Conservation (phyloP, 2,797 vertebrate species). For the Enteromius unitaeniatus region DNA sequence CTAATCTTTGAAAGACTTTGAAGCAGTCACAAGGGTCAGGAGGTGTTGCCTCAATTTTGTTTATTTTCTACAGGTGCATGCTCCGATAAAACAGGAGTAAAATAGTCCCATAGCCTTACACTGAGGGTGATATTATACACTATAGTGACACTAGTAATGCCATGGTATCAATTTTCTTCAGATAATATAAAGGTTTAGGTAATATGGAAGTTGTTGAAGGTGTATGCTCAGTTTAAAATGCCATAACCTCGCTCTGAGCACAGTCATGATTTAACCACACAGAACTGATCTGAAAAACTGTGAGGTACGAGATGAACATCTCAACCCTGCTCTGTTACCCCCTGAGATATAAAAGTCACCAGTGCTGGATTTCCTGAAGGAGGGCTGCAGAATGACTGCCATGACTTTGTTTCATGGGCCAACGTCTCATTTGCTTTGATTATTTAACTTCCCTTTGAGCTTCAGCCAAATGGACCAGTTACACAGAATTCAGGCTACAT, state of each 20-base stretch:
- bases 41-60: neutral
- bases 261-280: neutral
- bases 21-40: neutral
- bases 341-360: constrained; percentile 63
- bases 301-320: constrained; percentile 57
- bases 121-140: neutral
- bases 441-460: constrained; percentile 71
- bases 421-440: constrained; percentile 64
- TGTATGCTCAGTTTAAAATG: neutral
- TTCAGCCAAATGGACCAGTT: constrained; percentile 68
- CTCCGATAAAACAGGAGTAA: neutral
- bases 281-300: neutral
- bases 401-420: constrained; percentile 66
- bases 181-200: neutral
- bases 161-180: neutral
- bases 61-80: neutral
- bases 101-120: neutral
- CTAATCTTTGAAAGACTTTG: neutral
- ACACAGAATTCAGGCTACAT: constrained; percentile 44
- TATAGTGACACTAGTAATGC: neutral
- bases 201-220: neutral
- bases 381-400: constrained; percentile 63
- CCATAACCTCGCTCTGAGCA: neutral
- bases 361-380: constrained; percentile 66
- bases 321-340: constrained; percentile 42